A percentile compares a stretch with the other conserved stretches of the same genome.
These are phyloP conservation scores for Liopterus haemorrhoidalis DNA, from an alignment of 2,888 invertebrate genomes.

Conservation along the genomic window DNA sequence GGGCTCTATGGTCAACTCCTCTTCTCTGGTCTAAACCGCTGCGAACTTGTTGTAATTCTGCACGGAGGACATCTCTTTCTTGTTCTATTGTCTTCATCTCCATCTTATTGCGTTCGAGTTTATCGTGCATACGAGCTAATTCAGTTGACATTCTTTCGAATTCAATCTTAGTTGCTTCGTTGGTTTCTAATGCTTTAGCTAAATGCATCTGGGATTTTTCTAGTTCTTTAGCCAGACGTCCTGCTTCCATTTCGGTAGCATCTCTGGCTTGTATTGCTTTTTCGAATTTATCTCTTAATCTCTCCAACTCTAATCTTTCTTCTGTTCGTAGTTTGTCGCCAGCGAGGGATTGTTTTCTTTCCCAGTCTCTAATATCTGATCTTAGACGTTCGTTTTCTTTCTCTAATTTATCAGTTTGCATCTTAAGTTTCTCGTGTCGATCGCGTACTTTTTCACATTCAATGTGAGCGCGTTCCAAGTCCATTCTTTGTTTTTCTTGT, in stretches of 20 bases:
- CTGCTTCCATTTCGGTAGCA: constrained; percentile 79
- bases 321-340: constrained; percentile 61
- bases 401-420: constrained; percentile 63
- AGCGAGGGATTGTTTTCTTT: constrained; percentile 55
- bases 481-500: constrained; percentile 74
- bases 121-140: constrained; percentile 72
- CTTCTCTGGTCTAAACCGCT: constrained; percentile 59
- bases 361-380: constrained; percentile 60
- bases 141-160: constrained; percentile 80
- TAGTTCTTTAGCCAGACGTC: constrained; percentile 74
- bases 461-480: constrained; percentile 77
- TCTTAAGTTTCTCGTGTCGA: constrained; percentile 76
- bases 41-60: constrained; percentile 61
- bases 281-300: constrained; percentile 78
- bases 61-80: constrained; percentile 66
- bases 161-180: constrained; percentile 76
- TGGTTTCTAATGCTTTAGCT: constrained; percentile 75
- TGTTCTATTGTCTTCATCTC: constrained; percentile 66
- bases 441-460: constrained; percentile 86
- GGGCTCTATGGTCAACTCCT: constrained; percentile 61
- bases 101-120: constrained; percentile 65
- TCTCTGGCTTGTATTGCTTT: constrained; percentile 77
- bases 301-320: constrained; percentile 73
- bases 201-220: constrained; percentile 81
- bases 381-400: constrained; percentile 73